These are phyloP conservation scores for Apteryx owenii DNA, from an alignment of 2,113 vertebrate species.

Conservation along the genomic window DNA sequence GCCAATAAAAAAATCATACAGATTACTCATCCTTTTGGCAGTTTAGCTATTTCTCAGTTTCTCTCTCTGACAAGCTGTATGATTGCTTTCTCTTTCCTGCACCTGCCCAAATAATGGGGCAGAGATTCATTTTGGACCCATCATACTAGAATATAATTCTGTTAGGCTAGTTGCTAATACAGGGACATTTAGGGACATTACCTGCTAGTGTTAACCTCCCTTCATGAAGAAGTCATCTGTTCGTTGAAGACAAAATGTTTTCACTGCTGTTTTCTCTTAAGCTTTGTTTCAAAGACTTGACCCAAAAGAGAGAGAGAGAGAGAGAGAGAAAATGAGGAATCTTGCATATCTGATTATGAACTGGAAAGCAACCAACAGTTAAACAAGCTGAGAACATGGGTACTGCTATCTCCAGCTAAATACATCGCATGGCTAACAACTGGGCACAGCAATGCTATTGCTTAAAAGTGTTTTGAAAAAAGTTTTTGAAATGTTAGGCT, in stretches of 20 bases:
- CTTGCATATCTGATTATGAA: not conserved
- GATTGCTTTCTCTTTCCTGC: not conserved
- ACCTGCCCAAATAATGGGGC: not conserved
- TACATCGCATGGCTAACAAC: not conserved
- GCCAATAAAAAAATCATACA: not conserved
- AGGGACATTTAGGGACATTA: conserved; percentile 50
- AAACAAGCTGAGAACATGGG: not conserved
- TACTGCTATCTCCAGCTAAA: not conserved
- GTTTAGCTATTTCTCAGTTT: not conserved
- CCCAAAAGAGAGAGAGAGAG: not conserved
- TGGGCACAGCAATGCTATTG: not conserved
- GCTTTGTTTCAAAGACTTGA: conserved; percentile 87
- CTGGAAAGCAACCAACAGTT: not conserved
- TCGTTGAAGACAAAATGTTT: conserved; percentile 83
- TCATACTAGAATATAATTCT: not conserved
- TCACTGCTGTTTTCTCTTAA: conserved; percentile 86
- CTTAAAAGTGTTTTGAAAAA: not conserved
- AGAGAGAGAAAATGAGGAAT: not conserved
- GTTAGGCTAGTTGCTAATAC: not conserved
- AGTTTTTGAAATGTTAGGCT: not conserved
- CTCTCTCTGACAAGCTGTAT: not conserved
- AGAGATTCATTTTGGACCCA: not conserved
- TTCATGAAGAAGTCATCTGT: conserved; percentile 85
- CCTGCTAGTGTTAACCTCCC: conserved; percentile 86
- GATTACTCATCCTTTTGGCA: not conserved